Conservation (phyloP, 2,888 invertebrate species). For the Yponomeuta sedellus region DNA sequence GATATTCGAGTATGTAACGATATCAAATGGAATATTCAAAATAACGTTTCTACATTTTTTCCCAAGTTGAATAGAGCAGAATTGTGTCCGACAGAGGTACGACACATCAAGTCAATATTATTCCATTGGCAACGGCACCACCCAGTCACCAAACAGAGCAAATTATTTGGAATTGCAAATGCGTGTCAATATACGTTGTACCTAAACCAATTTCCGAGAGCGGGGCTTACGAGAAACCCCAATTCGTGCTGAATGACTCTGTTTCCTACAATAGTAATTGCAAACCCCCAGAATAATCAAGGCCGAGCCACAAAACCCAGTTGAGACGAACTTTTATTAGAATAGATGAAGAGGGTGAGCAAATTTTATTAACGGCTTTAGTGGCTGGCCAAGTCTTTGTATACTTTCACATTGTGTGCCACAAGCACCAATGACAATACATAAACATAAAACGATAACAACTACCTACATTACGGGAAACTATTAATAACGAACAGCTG, state of each 20-base stretch:
- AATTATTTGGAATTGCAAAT: background rate
- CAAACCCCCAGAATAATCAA: conserved; percentile 40
- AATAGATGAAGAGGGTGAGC: conserved; percentile 45
- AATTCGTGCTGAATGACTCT: conserved; percentile 22
- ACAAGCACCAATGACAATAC: background rate
- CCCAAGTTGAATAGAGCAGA: too few species aligned
- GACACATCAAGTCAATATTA: background rate
- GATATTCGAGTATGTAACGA: background rate
- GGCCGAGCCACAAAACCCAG: conserved; percentile 30
- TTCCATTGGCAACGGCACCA: background rate
- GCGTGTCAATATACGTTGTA: conserved; percentile 4
- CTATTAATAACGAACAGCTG: too few species aligned
- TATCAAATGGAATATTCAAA: background rate
- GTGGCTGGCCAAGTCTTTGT: conserved; percentile 12
- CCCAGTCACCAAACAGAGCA: background rate
- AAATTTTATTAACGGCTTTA: conserved; percentile 44
- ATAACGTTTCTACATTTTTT: too few species aligned
- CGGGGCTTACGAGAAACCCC: conserved; percentile 11
- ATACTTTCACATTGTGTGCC: background rate
- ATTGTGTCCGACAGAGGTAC: too few species aligned
- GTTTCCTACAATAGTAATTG: conserved; percentile 34
- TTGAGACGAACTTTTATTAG: conserved; percentile 40
- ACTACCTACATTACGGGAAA: background rate
- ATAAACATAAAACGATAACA: background rate
- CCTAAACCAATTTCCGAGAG: conserved; percentile 21